Conservation (phyloP, 2,113 vertebrate species). For the Prolemur simus region DNA sequence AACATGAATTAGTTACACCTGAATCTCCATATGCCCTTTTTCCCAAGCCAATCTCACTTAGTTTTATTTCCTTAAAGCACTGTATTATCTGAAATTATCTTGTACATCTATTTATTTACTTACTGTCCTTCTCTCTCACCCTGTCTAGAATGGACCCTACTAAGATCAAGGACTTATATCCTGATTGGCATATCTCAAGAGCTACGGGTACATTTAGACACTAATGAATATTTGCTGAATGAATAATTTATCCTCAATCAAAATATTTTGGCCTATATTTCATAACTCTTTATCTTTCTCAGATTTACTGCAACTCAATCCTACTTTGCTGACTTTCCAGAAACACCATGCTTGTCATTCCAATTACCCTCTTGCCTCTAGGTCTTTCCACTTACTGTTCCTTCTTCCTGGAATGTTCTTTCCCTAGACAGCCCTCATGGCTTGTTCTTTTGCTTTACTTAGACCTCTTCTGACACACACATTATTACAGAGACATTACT, state of each 20-base stretch:
- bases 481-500: background rate
- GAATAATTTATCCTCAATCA: background rate
- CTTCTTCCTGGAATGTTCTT: background rate
- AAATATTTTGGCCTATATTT: background rate
- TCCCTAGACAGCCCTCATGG: background rate
- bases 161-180: background rate
- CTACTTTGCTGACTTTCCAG: background rate
- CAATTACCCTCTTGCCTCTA: background rate
- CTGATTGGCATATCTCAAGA: background rate
- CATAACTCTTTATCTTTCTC: background rate
- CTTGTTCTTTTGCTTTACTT: background rate
- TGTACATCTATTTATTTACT: background rate
- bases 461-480: background rate
- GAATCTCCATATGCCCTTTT: background rate
- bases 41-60: background rate
- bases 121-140: background rate
- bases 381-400: background rate
- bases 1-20: background rate
- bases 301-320: background rate
- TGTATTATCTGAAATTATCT: background rate
- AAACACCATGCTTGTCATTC: background rate
- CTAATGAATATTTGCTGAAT: background rate
- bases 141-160: background rate
- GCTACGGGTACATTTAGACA: background rate
- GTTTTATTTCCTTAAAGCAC: background rate